phyloP scores from a whole-genome alignment of 2,888 invertebrate genomes.

The Thymelicus lineola region DNA sequence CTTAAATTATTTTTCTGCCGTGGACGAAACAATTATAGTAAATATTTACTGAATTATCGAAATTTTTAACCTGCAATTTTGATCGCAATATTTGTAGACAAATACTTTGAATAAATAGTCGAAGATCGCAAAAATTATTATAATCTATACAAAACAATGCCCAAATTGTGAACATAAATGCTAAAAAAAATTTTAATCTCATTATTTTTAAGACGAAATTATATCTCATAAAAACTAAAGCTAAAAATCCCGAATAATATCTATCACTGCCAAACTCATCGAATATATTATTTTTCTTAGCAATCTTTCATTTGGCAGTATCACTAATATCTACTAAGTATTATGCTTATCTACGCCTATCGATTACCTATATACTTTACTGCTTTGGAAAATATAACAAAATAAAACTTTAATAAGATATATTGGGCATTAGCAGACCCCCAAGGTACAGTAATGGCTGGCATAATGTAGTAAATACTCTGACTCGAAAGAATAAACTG shows the following conservation, averaged over 20 bases:
- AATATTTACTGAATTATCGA: background rate
- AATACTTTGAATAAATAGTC: conserved; percentile 8
- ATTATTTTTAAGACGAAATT: conserved; percentile 49
- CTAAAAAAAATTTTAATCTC: conserved; percentile 73
- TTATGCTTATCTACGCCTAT: conserved; percentile 70
- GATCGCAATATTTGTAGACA: background rate
- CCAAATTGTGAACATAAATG: conserved; percentile 58
- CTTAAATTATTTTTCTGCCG: background rate
- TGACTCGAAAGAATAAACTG: conserved; percentile 66
- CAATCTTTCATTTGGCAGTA: conserved; percentile 70
- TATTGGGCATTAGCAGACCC: conserved; percentile 56
- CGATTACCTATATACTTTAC: conserved; percentile 69
- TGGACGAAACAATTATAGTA: background rate
- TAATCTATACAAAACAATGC: conserved; percentile 38
- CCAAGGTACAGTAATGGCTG: conserved; percentile 79
- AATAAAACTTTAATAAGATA: conserved; percentile 68
- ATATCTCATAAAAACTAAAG: conserved; percentile 32
- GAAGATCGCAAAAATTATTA: conserved; percentile 32
- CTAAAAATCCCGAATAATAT: conserved; percentile 31
- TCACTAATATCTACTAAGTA: conserved; percentile 65
- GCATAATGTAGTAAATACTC: conserved; percentile 68
- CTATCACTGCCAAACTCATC: conserved; percentile 66
- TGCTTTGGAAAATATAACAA: conserved; percentile 81
- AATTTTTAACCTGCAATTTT: background rate
- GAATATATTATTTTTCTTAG: conserved; percentile 56